phyloP scores from a whole-genome alignment of 2,888 invertebrate genomes.

The Drosophila paranaensis region DNA sequence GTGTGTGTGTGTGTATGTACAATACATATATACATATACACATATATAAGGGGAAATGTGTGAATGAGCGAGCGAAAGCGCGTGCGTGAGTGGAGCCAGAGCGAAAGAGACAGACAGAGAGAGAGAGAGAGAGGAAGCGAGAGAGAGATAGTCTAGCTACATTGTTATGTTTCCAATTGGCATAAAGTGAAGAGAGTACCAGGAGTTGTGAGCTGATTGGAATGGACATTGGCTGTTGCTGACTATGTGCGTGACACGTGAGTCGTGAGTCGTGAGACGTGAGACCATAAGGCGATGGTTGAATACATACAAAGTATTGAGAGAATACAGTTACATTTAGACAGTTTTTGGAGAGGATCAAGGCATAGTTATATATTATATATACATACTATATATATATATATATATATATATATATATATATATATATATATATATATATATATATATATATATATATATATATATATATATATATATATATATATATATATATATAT shows the following conservation, averaged over 20 bases:
- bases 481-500: too few relatives aligned
- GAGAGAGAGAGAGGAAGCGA: constrained; percentile 23
- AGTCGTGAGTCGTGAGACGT: neutral
- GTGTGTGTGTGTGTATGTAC: constrained; percentile 24
- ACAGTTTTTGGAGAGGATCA: constrained; percentile 49
- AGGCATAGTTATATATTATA: constrained; percentile 39
- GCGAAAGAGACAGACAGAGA: constrained; percentile 24
- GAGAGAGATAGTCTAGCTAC: neutral
- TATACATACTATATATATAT: too few relatives aligned
- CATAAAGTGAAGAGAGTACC: neutral
- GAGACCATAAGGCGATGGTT: constrained; percentile 13
- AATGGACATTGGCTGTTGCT: constrained; percentile 1
- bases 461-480: too few relatives aligned
- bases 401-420: too few relatives aligned
- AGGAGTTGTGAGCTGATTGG: constrained; percentile 21
- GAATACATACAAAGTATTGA: constrained; percentile 35
- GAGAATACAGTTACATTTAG: constrained; percentile 52
- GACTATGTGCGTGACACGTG: constrained; percentile 11
- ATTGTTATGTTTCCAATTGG: neutral
- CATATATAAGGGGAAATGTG: too few relatives aligned
- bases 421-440: too few relatives aligned
- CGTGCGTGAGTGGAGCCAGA: constrained; percentile 21
- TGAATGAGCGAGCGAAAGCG: constrained; percentile 29
- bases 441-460: too few relatives aligned
- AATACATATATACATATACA: neutral